Conservation (phyloP, 2,113 vertebrate genomes). For the Macquaria ambigua region DNA sequence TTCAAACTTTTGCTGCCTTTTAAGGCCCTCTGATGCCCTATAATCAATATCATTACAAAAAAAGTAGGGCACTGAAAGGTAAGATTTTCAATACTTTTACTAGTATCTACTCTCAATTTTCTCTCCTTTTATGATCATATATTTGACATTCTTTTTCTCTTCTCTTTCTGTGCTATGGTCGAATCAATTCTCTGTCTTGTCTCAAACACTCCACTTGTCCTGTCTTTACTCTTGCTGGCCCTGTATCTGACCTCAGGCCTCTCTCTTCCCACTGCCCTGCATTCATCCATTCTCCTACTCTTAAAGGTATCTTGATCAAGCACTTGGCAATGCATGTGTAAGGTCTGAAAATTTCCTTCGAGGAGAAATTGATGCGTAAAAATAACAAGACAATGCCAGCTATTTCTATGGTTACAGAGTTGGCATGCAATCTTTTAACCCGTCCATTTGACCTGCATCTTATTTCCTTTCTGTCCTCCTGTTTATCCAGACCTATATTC, state of each 20-base stretch:
- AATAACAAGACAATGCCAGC: not conserved
- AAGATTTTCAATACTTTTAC: constrained; percentile 25
- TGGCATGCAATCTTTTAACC: constrained; percentile 8
- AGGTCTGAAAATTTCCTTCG: not conserved
- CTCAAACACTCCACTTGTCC: not conserved
- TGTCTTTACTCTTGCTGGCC: not conserved
- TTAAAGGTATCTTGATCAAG: constrained; percentile 7
- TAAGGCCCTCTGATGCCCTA: not conserved
- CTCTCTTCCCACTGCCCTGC: not conserved
- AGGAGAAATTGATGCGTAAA: not conserved
- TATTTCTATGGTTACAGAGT: constrained; percentile 6
- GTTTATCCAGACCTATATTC: not conserved
- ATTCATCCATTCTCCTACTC: not conserved
- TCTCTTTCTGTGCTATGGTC: not conserved
- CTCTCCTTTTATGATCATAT: constrained; percentile 3
- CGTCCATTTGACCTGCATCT: constrained; percentile 5
- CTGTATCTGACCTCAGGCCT: constrained; percentile 8
- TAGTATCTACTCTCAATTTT: not conserved
- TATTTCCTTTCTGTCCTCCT: not conserved
- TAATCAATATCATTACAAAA: constrained; percentile 25
- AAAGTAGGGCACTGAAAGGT: not conserved
- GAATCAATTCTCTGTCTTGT: constrained; percentile 24
- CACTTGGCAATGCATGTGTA: not conserved
- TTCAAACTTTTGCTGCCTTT: not conserved
- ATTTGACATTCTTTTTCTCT: not conserved